phyloP scores from a whole-genome alignment of 2,888 invertebrate genomes.

The Diarsia dahlii region DNA sequence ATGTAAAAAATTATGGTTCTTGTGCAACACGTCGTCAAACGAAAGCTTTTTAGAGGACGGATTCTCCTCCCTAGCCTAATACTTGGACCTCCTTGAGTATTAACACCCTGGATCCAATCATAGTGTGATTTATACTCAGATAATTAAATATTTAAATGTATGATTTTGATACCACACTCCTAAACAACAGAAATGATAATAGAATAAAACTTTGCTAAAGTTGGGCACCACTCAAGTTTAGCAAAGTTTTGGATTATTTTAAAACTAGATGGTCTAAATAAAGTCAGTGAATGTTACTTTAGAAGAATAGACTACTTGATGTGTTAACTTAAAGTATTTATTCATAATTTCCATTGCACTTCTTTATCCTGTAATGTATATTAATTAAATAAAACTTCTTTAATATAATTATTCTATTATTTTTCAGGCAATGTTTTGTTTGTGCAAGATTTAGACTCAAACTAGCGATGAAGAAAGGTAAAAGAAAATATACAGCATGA shows the following conservation, averaged over 20 bases:
- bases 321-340: background rate
- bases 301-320: background rate
- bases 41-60: background rate
- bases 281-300: background rate
- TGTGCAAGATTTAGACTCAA: constrained; percentile 70
- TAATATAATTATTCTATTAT: constrained; percentile 69
- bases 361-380: background rate
- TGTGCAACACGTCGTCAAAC: background rate
- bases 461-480: constrained; percentile 56
- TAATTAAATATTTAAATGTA: too few relatives aligned
- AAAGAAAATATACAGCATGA: constrained; percentile 61
- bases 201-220: background rate
- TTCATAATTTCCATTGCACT: background rate
- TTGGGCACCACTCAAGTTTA: background rate
- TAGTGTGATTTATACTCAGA: background rate
- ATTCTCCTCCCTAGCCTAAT: background rate
- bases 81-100: background rate
- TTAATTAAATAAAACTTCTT: constrained; percentile 51
- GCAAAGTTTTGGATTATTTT: background rate
- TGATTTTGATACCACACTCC: too few relatives aligned
- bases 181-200: background rate
- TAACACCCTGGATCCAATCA: background rate
- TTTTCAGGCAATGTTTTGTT: constrained; percentile 73
- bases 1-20: background rate
- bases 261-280: background rate